A percentile compares a stretch with the other conserved stretches of the same genome.
Evolutionary conservation across 2,888 invertebrate genomes (phyloP).

Genomic region (Mechanitis mazaeus): DNA sequence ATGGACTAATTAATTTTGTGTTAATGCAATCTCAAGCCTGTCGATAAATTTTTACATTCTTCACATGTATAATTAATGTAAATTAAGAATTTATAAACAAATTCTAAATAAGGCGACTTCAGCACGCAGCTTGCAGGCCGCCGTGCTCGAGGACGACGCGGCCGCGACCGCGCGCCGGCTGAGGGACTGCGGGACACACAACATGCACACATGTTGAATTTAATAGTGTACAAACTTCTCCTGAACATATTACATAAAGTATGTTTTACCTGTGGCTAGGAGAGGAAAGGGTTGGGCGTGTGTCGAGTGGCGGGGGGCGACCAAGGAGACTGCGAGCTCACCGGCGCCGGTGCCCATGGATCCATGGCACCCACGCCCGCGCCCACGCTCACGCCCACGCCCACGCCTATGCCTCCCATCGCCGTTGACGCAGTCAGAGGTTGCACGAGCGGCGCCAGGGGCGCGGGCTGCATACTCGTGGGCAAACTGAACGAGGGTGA

Average conservation of each 20-base stretch:
- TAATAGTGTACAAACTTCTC: not conserved
- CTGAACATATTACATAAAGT: not conserved
- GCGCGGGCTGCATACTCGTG: constrained; percentile 27
- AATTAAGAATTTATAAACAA: too few relatives aligned
- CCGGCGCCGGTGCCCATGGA: constrained; percentile 43
- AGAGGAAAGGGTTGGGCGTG: constrained; percentile 81
- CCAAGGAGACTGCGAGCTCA: constrained; percentile 54
- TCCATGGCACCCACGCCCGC: constrained; percentile 35
- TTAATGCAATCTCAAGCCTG: too few relatives aligned
- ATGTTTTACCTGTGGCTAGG: constrained; percentile 63
- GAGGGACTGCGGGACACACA: not conserved
- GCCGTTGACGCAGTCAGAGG: constrained; percentile 21
- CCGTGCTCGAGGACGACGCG: too few relatives aligned
- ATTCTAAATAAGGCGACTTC: too few relatives aligned
- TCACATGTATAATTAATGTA: too few relatives aligned
- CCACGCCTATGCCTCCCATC: constrained; percentile 39
- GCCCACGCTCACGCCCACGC: constrained; percentile 40
- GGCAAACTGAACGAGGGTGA: constrained; percentile 43
- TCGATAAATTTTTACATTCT: too few relatives aligned
- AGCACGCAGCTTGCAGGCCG: too few relatives aligned
- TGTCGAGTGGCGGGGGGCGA: constrained; percentile 53
- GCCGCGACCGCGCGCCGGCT: too few relatives aligned
- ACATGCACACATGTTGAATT: not conserved
- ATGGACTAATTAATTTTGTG: too few relatives aligned
- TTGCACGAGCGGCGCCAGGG: constrained; percentile 35